Base-by-base conservation (phyloP, 1,140 invertebrate species). In the Bombyx mandarina region DNA sequence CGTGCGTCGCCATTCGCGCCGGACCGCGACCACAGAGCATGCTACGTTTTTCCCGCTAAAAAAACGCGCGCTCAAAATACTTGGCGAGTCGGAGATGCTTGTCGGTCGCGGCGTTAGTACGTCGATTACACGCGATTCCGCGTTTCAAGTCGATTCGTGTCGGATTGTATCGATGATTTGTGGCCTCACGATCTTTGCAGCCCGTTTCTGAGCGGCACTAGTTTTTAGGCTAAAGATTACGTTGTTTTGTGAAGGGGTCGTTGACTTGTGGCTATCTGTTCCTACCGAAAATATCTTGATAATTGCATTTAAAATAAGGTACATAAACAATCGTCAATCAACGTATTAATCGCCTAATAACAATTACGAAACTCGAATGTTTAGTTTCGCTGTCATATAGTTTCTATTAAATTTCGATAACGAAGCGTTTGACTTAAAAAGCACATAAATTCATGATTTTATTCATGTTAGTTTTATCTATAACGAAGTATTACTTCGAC, bases 1-100 rank as follows among this genome's bases (percentile, higher is more conserved):
- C 82, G 82, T 84, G 81, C 80, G 71, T 72, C 53, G 57, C 65
- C 80, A 83, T 85, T 82, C 79, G 80, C 69, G 67, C 58, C 77
- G 73, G 71, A 60, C 56, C 62, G 67, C 26, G 43, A 51, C 26
- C 26, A 35, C 48, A 49, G 22, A n/a, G 48, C 48, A 49, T 45
- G 45, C 18, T 54, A 22, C 43, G 45, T 54, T 53, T 56, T 71
- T 73, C 71, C 73, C 74, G 73, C 77, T 74, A 80, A 82, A 81
- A 86, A 84, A 66, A 69, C 59, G 66, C 66, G 64, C 75, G 67
- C 61, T 63, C 61, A 52, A 63, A 73, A 82, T 81, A 55, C 75
- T 69, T 63, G 49, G 66, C 75, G 75, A 61, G 70, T 71, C 71
- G 62, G 57, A 67, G 69, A 82, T 82, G 77, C 72, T 77, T 77